These are phyloP conservation scores for Formicarius rufipectus DNA, from an alignment of 2,113 vertebrate genomes.

Conservation along the genomic window DNA sequence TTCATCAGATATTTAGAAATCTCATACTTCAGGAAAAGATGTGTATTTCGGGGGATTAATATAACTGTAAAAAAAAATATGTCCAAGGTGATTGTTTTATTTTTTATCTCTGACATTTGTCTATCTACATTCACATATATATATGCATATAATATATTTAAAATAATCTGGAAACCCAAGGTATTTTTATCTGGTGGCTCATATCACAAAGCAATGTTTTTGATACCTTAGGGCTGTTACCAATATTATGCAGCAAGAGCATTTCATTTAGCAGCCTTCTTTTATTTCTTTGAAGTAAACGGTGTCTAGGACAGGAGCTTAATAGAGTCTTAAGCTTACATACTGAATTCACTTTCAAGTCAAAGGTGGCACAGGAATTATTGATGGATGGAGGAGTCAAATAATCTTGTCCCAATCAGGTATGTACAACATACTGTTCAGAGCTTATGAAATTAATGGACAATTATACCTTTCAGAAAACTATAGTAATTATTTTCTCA, in stretches of 20 bases:
- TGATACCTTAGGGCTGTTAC: not conserved
- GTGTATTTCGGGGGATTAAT: not conserved
- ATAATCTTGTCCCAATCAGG: not conserved
- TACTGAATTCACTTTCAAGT: not conserved
- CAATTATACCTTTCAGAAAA: not conserved
- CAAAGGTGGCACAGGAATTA: not conserved
- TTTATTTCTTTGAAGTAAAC: not conserved
- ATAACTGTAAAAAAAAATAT: not conserved
- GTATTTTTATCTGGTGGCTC: not conserved
- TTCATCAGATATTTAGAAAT: not conserved
- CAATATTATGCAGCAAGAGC: not conserved
- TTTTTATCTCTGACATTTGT: not conserved
- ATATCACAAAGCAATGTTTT: not conserved
- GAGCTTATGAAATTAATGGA: not conserved
- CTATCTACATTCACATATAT: rapidly evolving
- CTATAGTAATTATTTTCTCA: not conserved
- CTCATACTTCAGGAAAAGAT: not conserved
- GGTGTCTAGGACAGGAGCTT: not conserved
- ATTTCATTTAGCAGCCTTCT: not conserved
- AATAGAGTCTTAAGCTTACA: not conserved
- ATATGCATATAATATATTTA: not conserved
- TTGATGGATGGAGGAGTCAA: not conserved
- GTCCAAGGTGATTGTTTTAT: not conserved
- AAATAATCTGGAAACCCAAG: not conserved
- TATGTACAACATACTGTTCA: not conserved